Evolutionary conservation across 2,888 invertebrate genomes (phyloP).

Genomic region (Lycia hirtaria): DNA sequence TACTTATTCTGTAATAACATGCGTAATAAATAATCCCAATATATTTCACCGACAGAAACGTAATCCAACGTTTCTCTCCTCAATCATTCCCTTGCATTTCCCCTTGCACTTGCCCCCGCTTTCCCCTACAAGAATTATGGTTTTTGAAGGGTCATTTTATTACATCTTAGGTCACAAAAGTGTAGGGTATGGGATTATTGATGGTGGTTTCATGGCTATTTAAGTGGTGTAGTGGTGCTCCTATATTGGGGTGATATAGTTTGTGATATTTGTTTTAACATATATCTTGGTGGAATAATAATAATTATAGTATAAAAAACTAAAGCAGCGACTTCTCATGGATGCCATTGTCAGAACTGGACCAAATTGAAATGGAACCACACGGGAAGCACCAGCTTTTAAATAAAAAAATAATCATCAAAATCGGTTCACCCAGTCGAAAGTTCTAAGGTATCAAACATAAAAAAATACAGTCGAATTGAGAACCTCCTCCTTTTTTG

Average conservation of each 20-base stretch:
- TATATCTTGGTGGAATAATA: conserved; percentile 10
- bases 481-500: too few relatives aligned
- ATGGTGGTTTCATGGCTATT: conserved; percentile 51
- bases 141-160: conserved; percentile 57
- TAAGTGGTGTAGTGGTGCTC: conserved; percentile 42
- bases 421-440: too few relatives aligned
- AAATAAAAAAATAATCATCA: too few relatives aligned
- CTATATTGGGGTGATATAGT: conserved; percentile 24
- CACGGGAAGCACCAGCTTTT: too few relatives aligned
- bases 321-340: too few relatives aligned
- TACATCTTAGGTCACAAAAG: conserved; percentile 54
- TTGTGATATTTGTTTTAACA: conserved; percentile 24
- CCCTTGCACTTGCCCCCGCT: conserved; percentile 32
- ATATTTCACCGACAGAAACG: conserved; percentile 28
- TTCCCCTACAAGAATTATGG: conserved; percentile 60
- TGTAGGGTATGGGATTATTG: conserved; percentile 44
- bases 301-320: too few relatives aligned
- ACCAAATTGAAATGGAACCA: too few relatives aligned
- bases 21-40: conserved; percentile 5
- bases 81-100: conserved; percentile 9
- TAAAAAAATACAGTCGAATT: too few relatives aligned
- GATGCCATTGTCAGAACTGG: too few relatives aligned
- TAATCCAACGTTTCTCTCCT: conserved; percentile 25
- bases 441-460: too few relatives aligned
- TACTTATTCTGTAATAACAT: not conserved